phyloP scores from a whole-genome alignment of 2,888 invertebrate genomes.

The Mimachlamys varia region DNA sequence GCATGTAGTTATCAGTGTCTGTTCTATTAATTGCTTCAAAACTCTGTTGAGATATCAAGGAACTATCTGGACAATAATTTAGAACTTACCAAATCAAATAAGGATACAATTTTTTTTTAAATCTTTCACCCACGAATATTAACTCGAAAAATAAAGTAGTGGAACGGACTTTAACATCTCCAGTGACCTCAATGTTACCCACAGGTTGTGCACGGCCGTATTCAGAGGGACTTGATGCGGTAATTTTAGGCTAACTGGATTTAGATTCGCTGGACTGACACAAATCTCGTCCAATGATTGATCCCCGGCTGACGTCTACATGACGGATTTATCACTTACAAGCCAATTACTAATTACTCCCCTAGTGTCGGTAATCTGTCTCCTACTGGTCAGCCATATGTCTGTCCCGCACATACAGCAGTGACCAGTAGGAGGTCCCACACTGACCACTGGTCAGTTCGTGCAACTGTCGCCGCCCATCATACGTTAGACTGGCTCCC shows the following conservation, averaged over 20 bases:
- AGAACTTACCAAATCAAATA: too few species aligned
- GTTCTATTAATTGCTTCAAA: too few species aligned
- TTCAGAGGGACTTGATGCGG: background rate
- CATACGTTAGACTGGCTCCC: too few species aligned
- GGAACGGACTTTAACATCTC: background rate
- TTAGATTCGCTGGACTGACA: conserved; percentile 1
- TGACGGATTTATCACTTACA: background rate
- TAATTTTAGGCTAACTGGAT: background rate
- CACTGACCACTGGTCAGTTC: background rate
- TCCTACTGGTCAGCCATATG: conserved; percentile 34
- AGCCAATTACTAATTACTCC: conserved; percentile 29
- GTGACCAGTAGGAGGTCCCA: background rate
- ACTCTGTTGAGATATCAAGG: too few species aligned
- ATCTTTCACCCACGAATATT: too few species aligned
- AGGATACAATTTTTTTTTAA: too few species aligned
- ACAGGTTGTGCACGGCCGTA: background rate
- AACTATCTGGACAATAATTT: too few species aligned
- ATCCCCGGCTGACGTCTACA: background rate
- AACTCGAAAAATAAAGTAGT: too few species aligned
- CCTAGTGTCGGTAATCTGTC: conserved; percentile 6
- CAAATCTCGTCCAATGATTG: background rate
- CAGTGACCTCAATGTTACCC: too few species aligned
- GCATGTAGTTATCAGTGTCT: too few species aligned
- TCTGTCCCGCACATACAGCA: background rate
- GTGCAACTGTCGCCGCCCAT: background rate